Base-by-base conservation (phyloP, 1,140 invertebrate genomes). In the Drosophila orosa region DNA sequence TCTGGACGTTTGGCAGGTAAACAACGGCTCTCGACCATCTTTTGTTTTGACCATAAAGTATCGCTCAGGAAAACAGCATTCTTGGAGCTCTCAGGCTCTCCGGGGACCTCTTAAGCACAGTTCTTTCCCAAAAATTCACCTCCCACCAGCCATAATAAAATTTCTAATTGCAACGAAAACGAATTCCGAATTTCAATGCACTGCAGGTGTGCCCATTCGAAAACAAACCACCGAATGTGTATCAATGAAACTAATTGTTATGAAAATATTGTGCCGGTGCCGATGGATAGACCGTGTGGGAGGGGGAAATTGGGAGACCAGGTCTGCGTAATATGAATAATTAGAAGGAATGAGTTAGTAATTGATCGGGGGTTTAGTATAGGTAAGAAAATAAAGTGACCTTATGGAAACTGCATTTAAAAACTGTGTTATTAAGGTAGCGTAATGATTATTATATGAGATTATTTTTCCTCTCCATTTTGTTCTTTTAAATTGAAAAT, bases 161-260 rank as follows among this genome's bases (percentile, higher is more conserved):
- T 72, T 78, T 80, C 75, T 87, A 89, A 87, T 89, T 89, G 84
- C 84, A 89, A 87, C 72, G 77, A 87, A 89, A 89, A 87, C 84
- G 89, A 59, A 89, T 84, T 87, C 74, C 27, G 33, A 44, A 59
- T 84, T 87, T 77, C 39, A 44, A 52, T 66, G 66, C 84, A 74
- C 84, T 59, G 76, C 84, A 89, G 84, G 84, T 87, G 55, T 69
- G 62, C 37, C 59, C 25, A 19, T 39, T 35, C 31, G 35, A 67
- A 66, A 50, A 47, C 29, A 44, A 76, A 57, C 68, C 66, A 65
- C 62, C 55, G 61, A 65, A 73, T 76, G 71, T 73, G 79, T 81
- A 76, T 83, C 62, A 83, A 80, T 80, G 79, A 68, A 83, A 71
- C 79, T 79, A 89, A 87, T 87, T 76, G 84, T 80, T 83, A 65